Base-by-base conservation (phyloP, 2,888 invertebrate species). In the Scaptomyza reducta region DNA sequence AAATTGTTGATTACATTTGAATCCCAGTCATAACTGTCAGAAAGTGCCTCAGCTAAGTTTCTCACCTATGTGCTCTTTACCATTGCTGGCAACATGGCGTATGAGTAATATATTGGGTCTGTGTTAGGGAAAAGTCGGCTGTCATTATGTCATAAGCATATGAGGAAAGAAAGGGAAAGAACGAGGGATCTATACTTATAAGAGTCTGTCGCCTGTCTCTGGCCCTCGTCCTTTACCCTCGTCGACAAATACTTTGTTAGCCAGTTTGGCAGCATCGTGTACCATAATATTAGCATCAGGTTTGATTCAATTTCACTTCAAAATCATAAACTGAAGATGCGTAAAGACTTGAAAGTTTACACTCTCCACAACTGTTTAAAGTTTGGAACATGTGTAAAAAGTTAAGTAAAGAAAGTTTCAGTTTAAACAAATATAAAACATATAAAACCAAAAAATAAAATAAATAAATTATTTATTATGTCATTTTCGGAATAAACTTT, bases 11-110 rank as follows among this genome's bases (percentile, higher is more conserved):
- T 84, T 87, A 81, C 87, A 84, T 87, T 87, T 84, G 85, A 87
- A 84, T 81, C 87, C 71, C 76, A 81, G 85, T 84, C 87, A 84
- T 87, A 78, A 87, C 70, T 87, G 83, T 87, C 83, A 87, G 70
- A 77, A 73, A 78, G 74, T 79, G 64, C 45, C 62, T 69, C 65
- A 59, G 42, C 66, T 57, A 64, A 49, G 70, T 46, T 53, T 46
- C 25, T 27, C 60, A 55, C 27, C 38, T 41, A 35, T 16, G 49
- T 9, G 10, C 16, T 11, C 27, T 14, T 55, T 63, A 56, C 47
- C 54, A 61, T 41, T 75, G 65, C 47, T 58, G 74, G 56, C 65
- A 49, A 64, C 64, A 35, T 46, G 65, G 59, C 67, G 68, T 72
- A 74, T 84, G 70, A 53, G 65, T 58, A 45, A 70, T 74, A 31